Evolutionary conservation across 2,797 vertebrate genomes (phyloP).

Genomic region (Harpagifer antarcticus): DNA sequence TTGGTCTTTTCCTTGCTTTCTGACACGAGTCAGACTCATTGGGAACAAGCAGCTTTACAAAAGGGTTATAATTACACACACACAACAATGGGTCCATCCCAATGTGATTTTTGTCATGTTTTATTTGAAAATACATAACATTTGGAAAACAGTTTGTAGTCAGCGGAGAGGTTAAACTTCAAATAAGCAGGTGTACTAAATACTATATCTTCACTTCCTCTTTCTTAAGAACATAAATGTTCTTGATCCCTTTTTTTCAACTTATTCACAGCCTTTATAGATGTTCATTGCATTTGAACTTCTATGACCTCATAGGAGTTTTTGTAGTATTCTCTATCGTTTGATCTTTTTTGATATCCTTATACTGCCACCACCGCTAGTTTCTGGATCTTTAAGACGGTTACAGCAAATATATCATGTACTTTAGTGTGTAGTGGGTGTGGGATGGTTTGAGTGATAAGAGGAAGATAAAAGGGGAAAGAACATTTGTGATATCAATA

Average conservation of each 20-base stretch:
- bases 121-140: too few relatives aligned
- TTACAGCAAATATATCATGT: too few relatives aligned
- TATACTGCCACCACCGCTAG: background rate
- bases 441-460: background rate
- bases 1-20: too few relatives aligned
- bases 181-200: background rate
- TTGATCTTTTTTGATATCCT: background rate
- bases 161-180: too few relatives aligned
- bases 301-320: background rate
- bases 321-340: background rate
- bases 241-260: background rate
- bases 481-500: background rate
- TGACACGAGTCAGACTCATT: too few relatives aligned
- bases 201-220: conserved; percentile 3
- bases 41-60: background rate
- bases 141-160: too few relatives aligned
- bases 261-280: background rate
- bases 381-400: too few relatives aligned
- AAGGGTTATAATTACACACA: background rate
- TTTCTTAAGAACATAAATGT: conserved; percentile 3
- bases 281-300: background rate
- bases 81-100: background rate
- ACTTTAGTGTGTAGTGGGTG: background rate
- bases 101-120: background rate
- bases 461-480: background rate